Conservation (phyloP, 2,888 invertebrate species). For the Loripinus fragilis region DNA sequence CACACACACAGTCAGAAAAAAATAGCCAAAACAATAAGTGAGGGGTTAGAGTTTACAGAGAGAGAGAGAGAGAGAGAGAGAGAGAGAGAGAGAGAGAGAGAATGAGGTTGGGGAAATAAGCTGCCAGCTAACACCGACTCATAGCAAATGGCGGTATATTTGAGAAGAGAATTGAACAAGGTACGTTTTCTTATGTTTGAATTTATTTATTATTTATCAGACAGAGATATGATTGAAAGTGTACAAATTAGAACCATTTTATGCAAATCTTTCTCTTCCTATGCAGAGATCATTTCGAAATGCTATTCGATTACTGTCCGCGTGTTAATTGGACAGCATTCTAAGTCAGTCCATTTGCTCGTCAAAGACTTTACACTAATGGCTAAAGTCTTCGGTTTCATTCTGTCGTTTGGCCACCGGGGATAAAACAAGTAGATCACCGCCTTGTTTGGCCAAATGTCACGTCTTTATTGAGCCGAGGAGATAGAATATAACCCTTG, state of each 20-base stretch:
- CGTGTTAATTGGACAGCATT: slow-evolving; percentile 11
- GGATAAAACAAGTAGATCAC: slow-evolving; percentile 41
- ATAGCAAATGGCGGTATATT: no score
- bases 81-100: no score
- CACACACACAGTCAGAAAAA: no score
- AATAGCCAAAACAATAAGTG: no score
- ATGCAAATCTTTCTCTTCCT: not conserved
- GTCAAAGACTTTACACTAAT: not conserved
- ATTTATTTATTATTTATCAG: no score
- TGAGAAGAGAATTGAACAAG: no score
- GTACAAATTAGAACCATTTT: not conserved
- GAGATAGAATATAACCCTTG: slow-evolving; percentile 45
- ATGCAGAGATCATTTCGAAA: not conserved
- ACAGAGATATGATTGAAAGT: no score
- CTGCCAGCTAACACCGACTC: no score
- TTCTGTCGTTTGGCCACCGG: slow-evolving; percentile 21
- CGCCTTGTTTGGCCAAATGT: slow-evolving; percentile 37
- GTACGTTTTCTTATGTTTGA: no score
- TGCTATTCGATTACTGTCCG: not conserved
- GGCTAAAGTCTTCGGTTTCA: not conserved
- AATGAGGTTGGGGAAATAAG: no score
- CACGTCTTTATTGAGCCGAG: slow-evolving; percentile 39
- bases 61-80: no score
- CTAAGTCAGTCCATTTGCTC: slow-evolving; percentile 4
- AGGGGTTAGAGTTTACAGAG: no score